A percentile compares a stretch with the other conserved stretches of the same genome.
Evolutionary conservation across 2,888 invertebrate species (phyloP).

Genomic region (Antheraea yamamai): DNA sequence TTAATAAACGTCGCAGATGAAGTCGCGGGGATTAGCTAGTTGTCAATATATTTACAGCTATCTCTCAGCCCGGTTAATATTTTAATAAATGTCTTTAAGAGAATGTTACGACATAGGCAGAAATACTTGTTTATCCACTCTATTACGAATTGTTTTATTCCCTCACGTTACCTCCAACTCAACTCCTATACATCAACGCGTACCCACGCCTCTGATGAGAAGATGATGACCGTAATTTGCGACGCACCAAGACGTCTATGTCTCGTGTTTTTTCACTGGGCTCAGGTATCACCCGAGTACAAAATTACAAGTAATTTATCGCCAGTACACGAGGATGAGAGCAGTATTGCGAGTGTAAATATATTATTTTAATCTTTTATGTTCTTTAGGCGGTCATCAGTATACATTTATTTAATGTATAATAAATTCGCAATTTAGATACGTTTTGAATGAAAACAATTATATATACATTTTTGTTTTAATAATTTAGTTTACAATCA

Average conservation of each 20-base stretch:
- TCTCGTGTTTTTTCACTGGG: constrained; percentile 80
- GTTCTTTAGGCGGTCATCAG: constrained; percentile 21
- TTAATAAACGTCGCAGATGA: neutral
- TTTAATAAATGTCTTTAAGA: neutral
- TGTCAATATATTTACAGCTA: neutral
- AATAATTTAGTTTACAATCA: neutral
- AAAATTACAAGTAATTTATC: constrained; percentile 81
- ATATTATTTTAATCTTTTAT: constrained; percentile 36
- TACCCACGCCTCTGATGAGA: constrained; percentile 80
- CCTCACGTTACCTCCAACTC: constrained; percentile 55
- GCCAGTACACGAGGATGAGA: constrained; percentile 53
- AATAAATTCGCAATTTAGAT: constrained; percentile 4
- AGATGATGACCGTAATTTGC: constrained; percentile 82
- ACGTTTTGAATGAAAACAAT: neutral
- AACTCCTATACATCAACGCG: constrained; percentile 76
- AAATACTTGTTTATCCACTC: constrained; percentile 10
- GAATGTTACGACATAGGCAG: constrained; percentile 4
- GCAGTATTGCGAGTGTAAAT: constrained; percentile 41
- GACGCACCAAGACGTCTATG: constrained; percentile 82
- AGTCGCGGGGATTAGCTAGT: neutral
- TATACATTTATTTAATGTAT: constrained; percentile 7
- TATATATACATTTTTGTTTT: neutral
- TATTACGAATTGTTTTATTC: constrained; percentile 27
- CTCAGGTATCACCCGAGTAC: constrained; percentile 80
- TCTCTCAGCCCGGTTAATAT: neutral